Evolutionary conservation across 2,888 invertebrate species (phyloP), one percentile per base, ranked within the genome.

Genomic region (Drosophila paranaensis): DNA sequence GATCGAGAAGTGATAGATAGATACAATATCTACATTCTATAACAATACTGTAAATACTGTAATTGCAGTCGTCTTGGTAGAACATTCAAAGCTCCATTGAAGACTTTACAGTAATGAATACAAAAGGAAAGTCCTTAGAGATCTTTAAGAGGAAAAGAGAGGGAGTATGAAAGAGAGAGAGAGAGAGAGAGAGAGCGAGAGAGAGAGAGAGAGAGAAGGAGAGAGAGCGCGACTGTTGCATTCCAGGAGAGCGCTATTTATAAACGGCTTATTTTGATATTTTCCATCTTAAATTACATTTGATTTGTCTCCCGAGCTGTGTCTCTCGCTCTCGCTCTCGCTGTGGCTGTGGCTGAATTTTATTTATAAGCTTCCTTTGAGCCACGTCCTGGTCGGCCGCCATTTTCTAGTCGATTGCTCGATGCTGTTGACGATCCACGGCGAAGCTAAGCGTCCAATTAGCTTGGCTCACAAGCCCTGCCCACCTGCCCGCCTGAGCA

Each of bases 381-480:
- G 13, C 11, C 39, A 13, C 33, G 40, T 62, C 33, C 51, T 30
- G 37, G 13, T 8, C 20, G 37, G 73, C 54, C 50, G 55, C 73
- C 68, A 73, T 74, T 73, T 73, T 73, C 57, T 61, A 33, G 56
- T 46, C 33, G 35, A 51, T 65, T 60, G 20, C 33, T 30, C n/a
- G 50, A 56, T 35, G 35, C 39, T 27, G 40, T 11, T 42, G 35
- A 11, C 70, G 55, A 65, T 70, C 57, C 62, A 42, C 65, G 27
- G n/a, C 45, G n/a, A 76, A 62, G 51, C 71, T 71, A 71, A 77
- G 69, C 71, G 62, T 81, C 74, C 82, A 81, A 81, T 82, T 82
- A 82, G 77, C 80, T 65, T 37, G 56, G 62, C 68, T 68, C 62
- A 40, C 35, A n/a, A 51, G 50, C 75, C 48, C 63, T 39, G 65